Conservation (phyloP, 2,888 invertebrate species). For the Dorcus parallelipipedus region DNA sequence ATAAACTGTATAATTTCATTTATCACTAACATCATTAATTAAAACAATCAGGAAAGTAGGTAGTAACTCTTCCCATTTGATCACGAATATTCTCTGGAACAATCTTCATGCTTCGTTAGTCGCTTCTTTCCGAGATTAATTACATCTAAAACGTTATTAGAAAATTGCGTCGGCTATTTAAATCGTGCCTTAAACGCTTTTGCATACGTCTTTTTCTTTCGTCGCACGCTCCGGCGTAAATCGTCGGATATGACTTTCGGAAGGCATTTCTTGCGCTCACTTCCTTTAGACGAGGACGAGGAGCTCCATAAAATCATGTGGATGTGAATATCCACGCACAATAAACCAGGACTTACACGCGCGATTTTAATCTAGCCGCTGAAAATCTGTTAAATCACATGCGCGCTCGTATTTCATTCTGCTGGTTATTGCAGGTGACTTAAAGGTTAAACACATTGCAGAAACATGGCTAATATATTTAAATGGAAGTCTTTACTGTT, state of each 20-base stretch:
- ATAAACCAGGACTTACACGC: not conserved
- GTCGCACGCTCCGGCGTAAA: too few species aligned
- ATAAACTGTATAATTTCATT: constrained; percentile 23
- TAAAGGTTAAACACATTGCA: not conserved
- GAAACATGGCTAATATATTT: not conserved
- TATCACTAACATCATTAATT: constrained; percentile 22
- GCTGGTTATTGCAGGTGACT: not conserved
- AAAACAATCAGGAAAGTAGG: constrained; percentile 21
- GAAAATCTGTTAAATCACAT: constrained; percentile 1
- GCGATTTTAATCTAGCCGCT: not conserved
- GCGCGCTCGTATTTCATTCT: not conserved
- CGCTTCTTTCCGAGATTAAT: constrained; percentile 18
- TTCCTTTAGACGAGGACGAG: not conserved
- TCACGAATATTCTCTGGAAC: constrained; percentile 20
- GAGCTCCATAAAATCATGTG: not conserved
- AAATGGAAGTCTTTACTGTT: not conserved
- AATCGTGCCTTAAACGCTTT: not conserved
- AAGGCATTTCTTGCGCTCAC: not conserved
- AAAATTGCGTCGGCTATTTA: constrained; percentile 9
- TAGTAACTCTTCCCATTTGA: constrained; percentile 20
- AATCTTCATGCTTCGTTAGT: constrained; percentile 17
- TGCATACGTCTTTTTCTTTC: not conserved
- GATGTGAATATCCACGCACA: not conserved
- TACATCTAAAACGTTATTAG: constrained; percentile 17
- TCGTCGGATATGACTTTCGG: not conserved